A percentile compares a stretch with the other conserved stretches of the same genome.
Conservation (phyloP, 1,140 invertebrate genomes). For the Aphis gossypii region DNA sequence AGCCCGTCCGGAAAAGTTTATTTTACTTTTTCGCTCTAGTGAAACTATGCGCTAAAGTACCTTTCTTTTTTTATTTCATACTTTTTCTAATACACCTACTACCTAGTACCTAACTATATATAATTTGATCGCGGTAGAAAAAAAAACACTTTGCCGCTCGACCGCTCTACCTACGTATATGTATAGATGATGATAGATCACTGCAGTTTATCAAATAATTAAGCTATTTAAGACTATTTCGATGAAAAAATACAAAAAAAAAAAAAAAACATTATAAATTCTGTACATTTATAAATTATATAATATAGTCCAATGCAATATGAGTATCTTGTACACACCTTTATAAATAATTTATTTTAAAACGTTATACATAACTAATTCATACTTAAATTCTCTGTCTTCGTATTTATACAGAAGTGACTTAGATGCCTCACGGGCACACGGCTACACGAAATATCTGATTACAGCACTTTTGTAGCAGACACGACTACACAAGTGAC, state of each 20-base stretch:
- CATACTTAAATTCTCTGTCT: background rate
- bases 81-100: background rate
- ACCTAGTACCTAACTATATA: background rate
- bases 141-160: background rate
- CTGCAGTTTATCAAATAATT: too few relatives aligned
- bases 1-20: background rate
- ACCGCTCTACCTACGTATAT: background rate
- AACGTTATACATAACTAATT: background rate
- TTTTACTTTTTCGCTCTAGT: background rate
- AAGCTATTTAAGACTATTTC: background rate
- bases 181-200: too few relatives aligned
- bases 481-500: too few relatives aligned
- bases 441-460: background rate
- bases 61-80: background rate
- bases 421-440: background rate
- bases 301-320: background rate
- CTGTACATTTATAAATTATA: background rate
- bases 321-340: background rate
- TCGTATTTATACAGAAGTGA: background rate
- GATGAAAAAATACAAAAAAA: background rate
- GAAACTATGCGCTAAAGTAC: background rate
- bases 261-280: background rate
- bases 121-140: background rate
- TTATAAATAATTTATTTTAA: background rate
- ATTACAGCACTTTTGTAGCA: background rate